These are phyloP conservation scores for Parnassius smintheus DNA, from an alignment of 2,888 invertebrate genomes.

Conservation along the genomic window DNA sequence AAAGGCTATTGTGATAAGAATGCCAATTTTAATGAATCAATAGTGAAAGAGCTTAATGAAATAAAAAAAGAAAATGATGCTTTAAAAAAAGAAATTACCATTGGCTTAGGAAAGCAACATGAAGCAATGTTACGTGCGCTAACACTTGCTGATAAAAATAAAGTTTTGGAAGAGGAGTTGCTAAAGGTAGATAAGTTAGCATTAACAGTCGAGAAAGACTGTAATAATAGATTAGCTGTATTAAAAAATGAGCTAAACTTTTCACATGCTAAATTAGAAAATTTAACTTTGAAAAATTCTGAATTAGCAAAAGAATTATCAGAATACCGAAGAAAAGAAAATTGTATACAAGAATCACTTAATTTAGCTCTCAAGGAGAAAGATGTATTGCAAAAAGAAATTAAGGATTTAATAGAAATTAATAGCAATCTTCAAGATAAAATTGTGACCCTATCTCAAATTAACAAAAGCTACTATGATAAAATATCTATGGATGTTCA, in stretches of 20 bases:
- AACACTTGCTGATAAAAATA: constrained; percentile 87
- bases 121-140: constrained; percentile 90
- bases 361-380: constrained; percentile 58
- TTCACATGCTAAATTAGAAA: constrained; percentile 80
- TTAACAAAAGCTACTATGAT: constrained; percentile 42
- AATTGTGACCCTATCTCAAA: constrained; percentile 51
- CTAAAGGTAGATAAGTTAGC: constrained; percentile 88
- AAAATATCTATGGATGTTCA: constrained; percentile 38
- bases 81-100: constrained; percentile 73
- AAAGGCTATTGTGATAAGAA: constrained; percentile 83
- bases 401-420: constrained; percentile 71
- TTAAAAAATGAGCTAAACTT: constrained; percentile 82
- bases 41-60: constrained; percentile 81
- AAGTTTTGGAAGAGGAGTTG: constrained; percentile 85
- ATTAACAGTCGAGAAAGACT: constrained; percentile 87
- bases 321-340: constrained; percentile 42
- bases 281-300: constrained; percentile 59
- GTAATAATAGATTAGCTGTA: constrained; percentile 84
- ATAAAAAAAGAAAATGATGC: constrained; percentile 81
- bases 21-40: constrained; percentile 68
- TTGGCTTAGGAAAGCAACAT: constrained; percentile 85
- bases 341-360: constrained; percentile 48
- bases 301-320: constrained; percentile 82
- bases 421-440: constrained; percentile 75
- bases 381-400: constrained; percentile 66